phyloP scores from a whole-genome alignment of 2,113 vertebrate genomes.

The Polypterus bichir region DNA sequence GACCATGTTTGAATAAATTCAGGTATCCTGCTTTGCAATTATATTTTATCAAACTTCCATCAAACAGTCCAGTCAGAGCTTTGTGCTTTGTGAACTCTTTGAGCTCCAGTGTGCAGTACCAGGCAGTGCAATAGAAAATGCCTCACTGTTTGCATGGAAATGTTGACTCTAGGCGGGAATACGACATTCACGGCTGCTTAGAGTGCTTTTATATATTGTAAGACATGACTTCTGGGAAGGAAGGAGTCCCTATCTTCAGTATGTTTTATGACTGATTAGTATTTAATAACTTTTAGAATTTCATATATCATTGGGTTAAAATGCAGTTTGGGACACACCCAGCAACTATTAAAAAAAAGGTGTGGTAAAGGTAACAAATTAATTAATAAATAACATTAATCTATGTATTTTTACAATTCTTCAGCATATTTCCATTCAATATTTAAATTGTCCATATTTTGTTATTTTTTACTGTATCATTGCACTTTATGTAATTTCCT shows the following conservation, averaged over 20 bases:
- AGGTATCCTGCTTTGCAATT: constrained; percentile 45
- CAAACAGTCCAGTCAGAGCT: constrained; percentile 40
- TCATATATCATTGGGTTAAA: too few species aligned
- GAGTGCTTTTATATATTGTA: constrained; percentile 16
- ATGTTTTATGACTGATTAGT: constrained; percentile 29
- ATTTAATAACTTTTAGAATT: constrained; percentile 23
- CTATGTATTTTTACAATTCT: too few species aligned
- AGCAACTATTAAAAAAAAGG: too few species aligned
- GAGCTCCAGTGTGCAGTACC: constrained; percentile 60
- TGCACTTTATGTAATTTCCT: too few species aligned
- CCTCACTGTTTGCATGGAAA: constrained; percentile 58
- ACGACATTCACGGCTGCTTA: constrained; percentile 30
- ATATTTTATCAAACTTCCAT: constrained; percentile 50
- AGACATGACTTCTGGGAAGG: constrained; percentile 24
- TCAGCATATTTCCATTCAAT: too few species aligned
- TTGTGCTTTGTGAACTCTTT: constrained; percentile 35
- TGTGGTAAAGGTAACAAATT: too few species aligned
- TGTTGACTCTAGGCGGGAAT: constrained; percentile 80
- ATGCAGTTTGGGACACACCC: too few species aligned
- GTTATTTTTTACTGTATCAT: too few species aligned
- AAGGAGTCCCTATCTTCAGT: constrained; percentile 29
- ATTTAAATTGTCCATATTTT: too few species aligned
- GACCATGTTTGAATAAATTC: constrained; percentile 44
- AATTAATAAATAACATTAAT: too few species aligned
- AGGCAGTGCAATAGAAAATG: constrained; percentile 54